Evolutionary conservation across 2,888 invertebrate genomes (phyloP), one percentile per base, ranked within the genome.

Genomic region (Parasteatoda lunata): DNA sequence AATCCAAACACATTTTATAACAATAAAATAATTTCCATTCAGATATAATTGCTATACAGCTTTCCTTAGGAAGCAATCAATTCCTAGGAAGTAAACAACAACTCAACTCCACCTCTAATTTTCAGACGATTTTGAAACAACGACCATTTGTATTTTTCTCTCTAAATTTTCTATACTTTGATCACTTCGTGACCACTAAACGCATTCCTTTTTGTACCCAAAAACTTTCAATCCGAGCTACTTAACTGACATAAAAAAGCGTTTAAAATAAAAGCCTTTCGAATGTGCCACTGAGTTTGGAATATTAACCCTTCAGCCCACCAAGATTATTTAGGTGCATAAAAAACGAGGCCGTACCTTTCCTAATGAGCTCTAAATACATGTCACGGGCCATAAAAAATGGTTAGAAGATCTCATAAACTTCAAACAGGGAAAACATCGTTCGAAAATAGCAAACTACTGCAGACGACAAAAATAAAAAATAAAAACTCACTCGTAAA

Each of bases 331-430:
- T 59, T 59, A 59, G 11, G 9, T 59, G n/a, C 59, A 59, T 59
- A 59, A 59, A 59, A 59, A 59, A 59, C 59, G 59, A 59, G 59
- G 59, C 59, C 59, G 9, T 13, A n/a, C 59, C 59, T 59, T 0
- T 59, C 59, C 59, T 59, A 59, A 59, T 59, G 59, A 59, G 59
- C n/a, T 59, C 59, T 59, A 59, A 59, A 59, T 59, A 59, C 59
- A 13, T 59, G 59, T 59, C 59, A 59, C 59, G 59, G 59, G 59
- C 59, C 9, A 59, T 59, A 59, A 59, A 59, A 54, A 59, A 59
- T 13, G 59, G 59, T 30, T 30, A n/a, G 59, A 59, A 59, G 59
- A 59, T 59, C 59, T n/a, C 59, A 59, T 59, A 59, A 59, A 59
- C 59, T 59, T 30, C 30, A 59, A 13, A n/a, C 59, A 59, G 59